Evolutionary conservation across 2,113 vertebrate species (phyloP), one percentile per base, ranked within the genome.

Genomic region (Fukomys damarensis): DNA sequence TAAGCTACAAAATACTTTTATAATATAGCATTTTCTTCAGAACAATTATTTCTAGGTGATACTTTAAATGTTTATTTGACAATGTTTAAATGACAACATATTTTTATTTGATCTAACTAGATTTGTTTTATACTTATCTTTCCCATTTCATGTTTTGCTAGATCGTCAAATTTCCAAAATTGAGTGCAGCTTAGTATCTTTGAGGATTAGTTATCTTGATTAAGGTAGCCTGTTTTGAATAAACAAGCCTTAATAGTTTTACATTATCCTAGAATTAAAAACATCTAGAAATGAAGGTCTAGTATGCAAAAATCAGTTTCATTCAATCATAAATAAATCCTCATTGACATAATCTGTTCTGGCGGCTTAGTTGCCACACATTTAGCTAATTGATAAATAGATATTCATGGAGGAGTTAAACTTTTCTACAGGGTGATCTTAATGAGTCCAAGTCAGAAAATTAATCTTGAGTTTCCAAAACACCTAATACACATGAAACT

Each of bases 351-450:
- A 98, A 96, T 98, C 98, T 97, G 41, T 96, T 97, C 97, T 85
- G 82, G 76, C 70, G 94, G 96, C 72, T 98, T 96, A 98, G 68
- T 91, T 98, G 97, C 97, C 98, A 98, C 96, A 98, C 95, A 98
- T 98, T 96, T 94, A 95, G 86, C 63, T 97, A 97, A 98, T 95
- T 98, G 96, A 98, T 98, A 98, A 98, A 98, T 90, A 98, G 77
- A 96, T 88, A 94, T 65, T 97, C 94, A 96, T 76, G 89, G 95
- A 96, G 84, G 96, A 98, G 97, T 98, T 98, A 98, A 97, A 95
- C 93, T 96, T 98, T 96, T 86, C 95, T 98, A 98, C 98, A 96
- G 97, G 98, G 98, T 99, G 98, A 98, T 98, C 98, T 91, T 98
- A 83, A 98, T 98, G 96, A 98, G 93, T 97, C 86, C 98, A 98